Evolutionary conservation across 1,140 invertebrate genomes (phyloP), one percentile per base, ranked within the genome.

Genomic region (Conus ventricosus): DNA sequence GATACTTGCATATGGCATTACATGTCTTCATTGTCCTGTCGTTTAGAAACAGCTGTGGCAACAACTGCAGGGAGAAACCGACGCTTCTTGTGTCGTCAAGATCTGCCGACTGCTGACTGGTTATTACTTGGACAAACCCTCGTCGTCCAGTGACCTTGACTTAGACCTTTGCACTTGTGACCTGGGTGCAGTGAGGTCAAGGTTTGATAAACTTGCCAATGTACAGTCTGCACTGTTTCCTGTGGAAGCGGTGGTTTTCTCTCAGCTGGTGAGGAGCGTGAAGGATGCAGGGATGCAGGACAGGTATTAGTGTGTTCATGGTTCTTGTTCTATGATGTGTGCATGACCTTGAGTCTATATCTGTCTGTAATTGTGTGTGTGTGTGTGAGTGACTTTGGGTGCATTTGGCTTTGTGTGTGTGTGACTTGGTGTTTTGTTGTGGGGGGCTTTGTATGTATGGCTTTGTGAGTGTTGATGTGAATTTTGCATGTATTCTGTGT

Each of bases 1-100:
- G 39, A 39, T 39, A 39, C 39, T 39, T 39, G 39, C 39, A 39
- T 39, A 39, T 39, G 39, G 39, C 39, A 39, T 39, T 39, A 39
- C 39, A 39, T 39, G 39, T 39, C 39, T 39, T 39, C 39, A 39
- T 39, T 39, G 39, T 39, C 54, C 54, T 78, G n/a, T 86, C 10
- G 5, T 54, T 87, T 75, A 87, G 85, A n/a, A 71, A 82, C 76
- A 51, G 84, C 17, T 88, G 25, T 84, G 83, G 88, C 63, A 75
- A 5, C 63, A 39, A 15, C 57, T 91, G 51, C 75, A 85, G n/a
- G 71, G 13, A n/a, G 85, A 63, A 84, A 55, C 78, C 54, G 78
- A 84, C 53, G 51, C 83, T 60, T 7, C 75, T 13, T 84, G 85
- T 85, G 39, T 87, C 8, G 55, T 88, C 39, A 78, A 20, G 13